Evolutionary conservation across 2,797 vertebrate genomes (phyloP), one percentile per base, ranked within the genome.

Genomic region (Helarctos malayanus): DNA sequence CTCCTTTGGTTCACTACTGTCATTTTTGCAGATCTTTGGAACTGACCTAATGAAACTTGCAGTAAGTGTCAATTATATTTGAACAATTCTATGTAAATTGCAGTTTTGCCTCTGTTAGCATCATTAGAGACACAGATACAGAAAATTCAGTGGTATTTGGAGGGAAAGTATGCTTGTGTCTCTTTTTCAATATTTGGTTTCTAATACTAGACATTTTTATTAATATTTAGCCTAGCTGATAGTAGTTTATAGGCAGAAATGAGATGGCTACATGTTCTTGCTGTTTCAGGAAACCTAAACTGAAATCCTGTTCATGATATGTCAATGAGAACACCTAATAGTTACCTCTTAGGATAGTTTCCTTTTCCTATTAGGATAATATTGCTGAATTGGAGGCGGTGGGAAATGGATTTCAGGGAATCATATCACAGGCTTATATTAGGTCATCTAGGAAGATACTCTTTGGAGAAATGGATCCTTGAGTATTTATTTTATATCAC

Each of bases 11-110:
- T 98, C 97, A 91, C 84, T 93, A 91, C 80, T 85, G 52, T 95
- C 91, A 81, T 95, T 94, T 81, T 98, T 98, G 68, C 71, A 96
- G 94, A 98, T 95, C 79, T 97, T 98, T 98, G 96, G 92, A 97
- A 97, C 82, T 98, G 69, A 96, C 94, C 93, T 98, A 95, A 98
- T 88, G 86, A 95, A 89, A 49, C 73, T 96, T 93, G 82, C 94
- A 96, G 95, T 96, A 96, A 81, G 76, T 94, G 85, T 69, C 96
- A 80, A n/a, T 92, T 79, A 71, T 97, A 98, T 97, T 79, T 97
- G 97, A 98, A 97, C 96, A 19, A 88, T 92, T 97, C 80, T 88
- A 85, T 93, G 81, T 78, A 94, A 83, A 89, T 71, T 96, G 35
- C 35, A 78, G 49, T 93, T 98, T 97, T 97, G 84, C 0, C 0